phyloP scores from a whole-genome alignment of 2,113 vertebrate genomes.

The Balaenoptera acutorostrata region DNA sequence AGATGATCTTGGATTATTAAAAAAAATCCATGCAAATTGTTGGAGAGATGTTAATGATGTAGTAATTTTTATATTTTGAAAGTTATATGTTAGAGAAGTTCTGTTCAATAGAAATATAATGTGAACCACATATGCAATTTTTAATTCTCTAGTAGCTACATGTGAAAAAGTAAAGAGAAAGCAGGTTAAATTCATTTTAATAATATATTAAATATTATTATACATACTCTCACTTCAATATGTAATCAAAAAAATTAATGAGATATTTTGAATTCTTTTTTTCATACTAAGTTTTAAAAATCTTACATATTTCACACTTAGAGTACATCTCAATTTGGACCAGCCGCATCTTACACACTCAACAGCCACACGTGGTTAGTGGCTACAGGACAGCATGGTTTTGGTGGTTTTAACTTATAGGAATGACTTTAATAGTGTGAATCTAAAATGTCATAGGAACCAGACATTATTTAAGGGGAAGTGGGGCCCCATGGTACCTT shows the following conservation, averaged over 20 bases:
- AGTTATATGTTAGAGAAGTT: neutral
- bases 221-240: neutral
- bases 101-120: neutral
- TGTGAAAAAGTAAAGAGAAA: neutral
- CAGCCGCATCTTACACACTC: neutral
- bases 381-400: neutral
- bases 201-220: neutral
- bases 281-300: neutral
- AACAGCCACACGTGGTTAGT: accelerated
- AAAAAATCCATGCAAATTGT: neutral
- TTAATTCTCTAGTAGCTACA: neutral
- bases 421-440: neutral
- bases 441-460: neutral
- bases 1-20: neutral
- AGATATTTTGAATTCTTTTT: neutral
- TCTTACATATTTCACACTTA: neutral
- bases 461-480: neutral
- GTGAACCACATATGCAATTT: neutral
- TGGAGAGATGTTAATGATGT: neutral
- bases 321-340: neutral
- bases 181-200: neutral
- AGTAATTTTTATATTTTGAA: neutral
- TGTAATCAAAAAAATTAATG: neutral
- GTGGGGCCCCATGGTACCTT: neutral
- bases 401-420: neutral